A percentile compares a stretch with the other conserved stretches of the same genome.
Conservation (phyloP, 2,888 invertebrate genomes). For the Rotaria magnacalcarata region DNA sequence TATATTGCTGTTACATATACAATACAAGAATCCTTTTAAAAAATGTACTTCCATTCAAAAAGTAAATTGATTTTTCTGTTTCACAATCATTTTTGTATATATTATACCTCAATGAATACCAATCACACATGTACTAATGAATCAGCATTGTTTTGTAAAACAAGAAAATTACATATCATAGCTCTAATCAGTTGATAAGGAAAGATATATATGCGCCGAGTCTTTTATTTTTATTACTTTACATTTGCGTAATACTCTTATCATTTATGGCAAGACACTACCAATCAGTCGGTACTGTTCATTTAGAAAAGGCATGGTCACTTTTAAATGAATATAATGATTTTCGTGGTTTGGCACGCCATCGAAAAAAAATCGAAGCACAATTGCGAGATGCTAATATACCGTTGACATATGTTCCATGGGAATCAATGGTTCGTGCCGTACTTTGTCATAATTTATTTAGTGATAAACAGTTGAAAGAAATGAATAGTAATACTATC, state of each 20-base stretch:
- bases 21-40: not conserved
- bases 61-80: too few species aligned
- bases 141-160: too few species aligned
- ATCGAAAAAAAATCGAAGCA: not conserved
- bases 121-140: too few species aligned
- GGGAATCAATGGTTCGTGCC: not conserved
- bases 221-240: not conserved
- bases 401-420: not conserved
- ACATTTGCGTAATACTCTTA: not conserved
- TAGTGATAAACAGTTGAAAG: not conserved
- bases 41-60: too few species aligned
- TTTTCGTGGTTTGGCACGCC: not conserved
- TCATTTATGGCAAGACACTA: not conserved
- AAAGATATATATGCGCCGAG: not conserved
- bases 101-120: too few species aligned
- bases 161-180: too few species aligned
- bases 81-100: too few species aligned
- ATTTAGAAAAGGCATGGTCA: not conserved
- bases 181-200: too few species aligned
- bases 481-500: not conserved
- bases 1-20: not conserved
- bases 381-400: not conserved
- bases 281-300: not conserved
- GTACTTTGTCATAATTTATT: not conserved
- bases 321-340: not conserved